These are phyloP conservation scores for Drepanosiphum platanoidis DNA, from an alignment of 2,888 invertebrate genomes.

Conservation along the genomic window DNA sequence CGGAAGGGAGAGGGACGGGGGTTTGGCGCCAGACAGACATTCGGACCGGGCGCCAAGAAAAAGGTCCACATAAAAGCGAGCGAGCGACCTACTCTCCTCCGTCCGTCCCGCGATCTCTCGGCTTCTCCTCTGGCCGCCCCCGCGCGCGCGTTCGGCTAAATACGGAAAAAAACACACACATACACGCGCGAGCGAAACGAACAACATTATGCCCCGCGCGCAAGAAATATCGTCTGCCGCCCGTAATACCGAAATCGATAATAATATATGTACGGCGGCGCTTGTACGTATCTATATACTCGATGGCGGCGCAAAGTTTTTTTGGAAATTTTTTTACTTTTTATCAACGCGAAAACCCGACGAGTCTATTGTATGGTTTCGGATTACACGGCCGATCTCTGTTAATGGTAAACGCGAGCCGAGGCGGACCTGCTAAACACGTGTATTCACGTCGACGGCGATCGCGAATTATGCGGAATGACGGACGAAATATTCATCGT, in stretches of 20 bases:
- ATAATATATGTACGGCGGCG: background rate
- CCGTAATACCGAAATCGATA: background rate
- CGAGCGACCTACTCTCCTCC: slow-evolving; percentile 12
- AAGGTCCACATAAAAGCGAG: slow-evolving; percentile 48
- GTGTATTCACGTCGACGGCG: too few relatives aligned
- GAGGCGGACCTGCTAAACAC: too few relatives aligned
- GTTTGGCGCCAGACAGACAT: slow-evolving; percentile 62
- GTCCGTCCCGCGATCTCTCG: background rate
- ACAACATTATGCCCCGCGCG: background rate
- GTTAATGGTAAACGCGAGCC: too few relatives aligned
- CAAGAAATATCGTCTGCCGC: slow-evolving; percentile 45
- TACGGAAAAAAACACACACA: background rate
- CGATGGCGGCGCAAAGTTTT: too few relatives aligned
- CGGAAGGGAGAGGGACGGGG: background rate
- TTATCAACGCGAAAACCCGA: too few relatives aligned
- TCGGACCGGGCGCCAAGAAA: slow-evolving; percentile 62
- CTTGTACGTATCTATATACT: too few relatives aligned
- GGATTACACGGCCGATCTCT: too few relatives aligned
- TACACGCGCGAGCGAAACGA: background rate
- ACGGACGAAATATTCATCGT: too few relatives aligned
- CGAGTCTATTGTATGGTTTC: too few relatives aligned
- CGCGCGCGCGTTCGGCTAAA: background rate
- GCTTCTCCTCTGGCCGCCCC: background rate
- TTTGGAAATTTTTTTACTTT: too few relatives aligned
- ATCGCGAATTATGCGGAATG: too few relatives aligned